Conservation (phyloP, 2,888 invertebrate genomes). For the Bembecia ichneumoniformis region DNA sequence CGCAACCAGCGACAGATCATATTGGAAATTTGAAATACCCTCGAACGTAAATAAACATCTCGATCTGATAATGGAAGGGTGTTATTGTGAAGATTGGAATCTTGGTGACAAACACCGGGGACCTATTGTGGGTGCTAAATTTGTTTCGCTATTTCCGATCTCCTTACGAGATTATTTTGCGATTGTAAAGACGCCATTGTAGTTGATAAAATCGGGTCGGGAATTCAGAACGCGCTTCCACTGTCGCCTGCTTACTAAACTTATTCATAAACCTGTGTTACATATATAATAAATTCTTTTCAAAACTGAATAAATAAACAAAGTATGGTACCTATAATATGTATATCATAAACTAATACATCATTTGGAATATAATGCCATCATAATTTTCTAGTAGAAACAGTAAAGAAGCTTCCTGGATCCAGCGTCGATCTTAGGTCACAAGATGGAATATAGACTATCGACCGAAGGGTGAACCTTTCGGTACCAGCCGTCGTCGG, state of each 20-base stretch:
- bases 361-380: too few relatives aligned
- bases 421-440: too few relatives aligned
- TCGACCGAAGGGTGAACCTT: too few relatives aligned
- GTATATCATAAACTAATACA: too few relatives aligned
- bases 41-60: constrained; percentile 39
- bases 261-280: too few relatives aligned
- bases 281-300: too few relatives aligned
- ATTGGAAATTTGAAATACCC: not conserved
- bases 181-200: constrained; percentile 53
- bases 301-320: too few relatives aligned
- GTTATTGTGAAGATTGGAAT: constrained; percentile 54
- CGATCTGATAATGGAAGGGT: constrained; percentile 52
- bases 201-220: constrained; percentile 23
- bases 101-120: constrained; percentile 57
- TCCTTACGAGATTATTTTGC: constrained; percentile 58
- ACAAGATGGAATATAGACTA: too few relatives aligned
- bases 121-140: constrained; percentile 66
- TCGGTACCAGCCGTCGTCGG: too few relatives aligned
- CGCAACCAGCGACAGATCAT: not conserved
- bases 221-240: constrained; percentile 18
- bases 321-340: too few relatives aligned
- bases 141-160: constrained; percentile 67
- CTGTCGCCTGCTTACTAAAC: constrained; percentile 7
- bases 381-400: too few relatives aligned
- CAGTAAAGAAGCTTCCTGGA: too few relatives aligned